Evolutionary conservation across 1,140 invertebrate species (phyloP), one percentile per base, ranked within the genome.

Genomic region (Trinorchestia longiramus): DNA sequence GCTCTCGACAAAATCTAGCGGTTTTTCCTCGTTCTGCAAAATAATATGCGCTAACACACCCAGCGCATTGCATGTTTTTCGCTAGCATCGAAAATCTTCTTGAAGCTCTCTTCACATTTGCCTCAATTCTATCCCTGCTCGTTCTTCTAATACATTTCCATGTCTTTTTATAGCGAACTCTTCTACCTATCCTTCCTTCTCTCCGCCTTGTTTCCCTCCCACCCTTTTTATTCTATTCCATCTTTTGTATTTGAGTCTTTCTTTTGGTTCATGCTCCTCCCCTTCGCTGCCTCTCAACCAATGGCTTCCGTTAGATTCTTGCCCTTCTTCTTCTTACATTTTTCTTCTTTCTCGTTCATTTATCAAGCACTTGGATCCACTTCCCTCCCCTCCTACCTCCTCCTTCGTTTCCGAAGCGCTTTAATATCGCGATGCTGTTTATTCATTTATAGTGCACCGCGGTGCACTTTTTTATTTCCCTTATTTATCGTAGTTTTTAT

Each of bases 71-170:
- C 62, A 36, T 77, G 62, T 77, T 77, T 77, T 77, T 77, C 11
- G 62, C 62, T 77, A 36, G 62, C 62, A 23, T 77, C 62, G 62
- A 77, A 77, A 77, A 77, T 77, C 62, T 77, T 77, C 62, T n/a
- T n/a, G n/a, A n/a, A n/a, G n/a, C n/a, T n/a, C n/a, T 77, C 28
- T 28, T 77, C 11, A 77, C 62, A 77, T 77, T 77, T 77, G 62
- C 62, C 62, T 77, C 62, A 77, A 77, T 77, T 77, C 62, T 77
- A 77, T 77, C 62, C 62, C 28, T 28, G 11, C 62, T 77, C 15
- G 62, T 77, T 77, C 62, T 90, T 90, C 88, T 90, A 90, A 90
- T 90, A 90, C 88, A 90, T 90, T 90, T 90, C 88, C 88, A 42
- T 0, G 88, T 43, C n/a, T 90, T 90, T 90, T 90, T 90, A 17